A percentile compares a stretch with the other conserved stretches of the same genome.
phyloP scores from a whole-genome alignment of 2,888 invertebrate species.

The Anoncus sp. region DNA sequence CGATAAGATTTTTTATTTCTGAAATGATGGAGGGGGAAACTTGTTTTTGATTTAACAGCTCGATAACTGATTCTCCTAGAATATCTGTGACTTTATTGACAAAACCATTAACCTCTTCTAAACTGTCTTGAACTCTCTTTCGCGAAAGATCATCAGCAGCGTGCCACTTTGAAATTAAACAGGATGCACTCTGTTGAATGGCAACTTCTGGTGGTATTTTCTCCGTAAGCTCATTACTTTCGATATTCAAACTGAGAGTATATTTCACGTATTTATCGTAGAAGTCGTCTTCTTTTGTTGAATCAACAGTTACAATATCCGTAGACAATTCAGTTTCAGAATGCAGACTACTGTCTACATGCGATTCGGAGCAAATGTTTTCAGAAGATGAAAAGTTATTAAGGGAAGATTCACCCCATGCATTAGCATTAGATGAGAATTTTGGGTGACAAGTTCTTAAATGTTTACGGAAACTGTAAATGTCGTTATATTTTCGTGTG shows the following conservation, averaged over 20 bases:
- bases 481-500: constrained; percentile 5
- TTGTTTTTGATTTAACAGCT: neutral
- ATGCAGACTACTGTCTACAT: too few species aligned
- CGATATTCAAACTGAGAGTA: neutral
- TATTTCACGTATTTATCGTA: neutral
- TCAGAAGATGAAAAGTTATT: constrained; percentile 3
- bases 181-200: constrained; percentile 7
- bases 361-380: too few species aligned
- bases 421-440: neutral
- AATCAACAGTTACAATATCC: too few species aligned
- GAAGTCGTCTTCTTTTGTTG: too few species aligned
- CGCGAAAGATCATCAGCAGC: constrained; percentile 35
- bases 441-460: constrained; percentile 1
- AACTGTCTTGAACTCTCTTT: constrained; percentile 27
- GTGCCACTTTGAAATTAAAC: constrained; percentile 45
- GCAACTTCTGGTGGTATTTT: neutral
- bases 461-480: constrained; percentile 19
- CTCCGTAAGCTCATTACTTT: constrained; percentile 2
- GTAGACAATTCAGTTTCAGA: too few species aligned
- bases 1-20: neutral
- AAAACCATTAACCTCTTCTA: constrained; percentile 22
- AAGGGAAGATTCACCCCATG: neutral
- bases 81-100: neutral
- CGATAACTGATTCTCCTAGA: neutral
- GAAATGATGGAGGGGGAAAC: neutral